These are phyloP conservation scores for Thereva nobilitata DNA, from an alignment of 2,888 invertebrate species.

Conservation along the genomic window DNA sequence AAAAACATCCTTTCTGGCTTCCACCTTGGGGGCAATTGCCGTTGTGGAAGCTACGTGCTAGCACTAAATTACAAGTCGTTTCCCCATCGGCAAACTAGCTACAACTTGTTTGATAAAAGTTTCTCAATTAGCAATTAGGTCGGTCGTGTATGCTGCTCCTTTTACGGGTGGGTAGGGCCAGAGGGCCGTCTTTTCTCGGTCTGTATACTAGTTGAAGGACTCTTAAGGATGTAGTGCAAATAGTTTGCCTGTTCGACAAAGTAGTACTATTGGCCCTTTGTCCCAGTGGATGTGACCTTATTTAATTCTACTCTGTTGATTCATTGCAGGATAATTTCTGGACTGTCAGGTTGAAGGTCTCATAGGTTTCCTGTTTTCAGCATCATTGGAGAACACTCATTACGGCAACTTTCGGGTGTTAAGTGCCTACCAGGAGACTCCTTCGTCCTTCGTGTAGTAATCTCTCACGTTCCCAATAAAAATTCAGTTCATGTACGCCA, in stretches of 20 bases:
- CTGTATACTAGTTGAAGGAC: slow-evolving; percentile 1
- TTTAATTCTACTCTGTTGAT: slow-evolving; percentile 28
- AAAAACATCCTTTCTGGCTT: not conserved
- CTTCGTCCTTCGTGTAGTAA: not conserved
- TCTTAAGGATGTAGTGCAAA: not conserved
- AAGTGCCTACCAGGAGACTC: slow-evolving; percentile 10
- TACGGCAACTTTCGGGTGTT: not conserved
- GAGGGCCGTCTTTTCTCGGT: not conserved
- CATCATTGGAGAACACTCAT: slow-evolving; percentile 18
- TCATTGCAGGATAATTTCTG: slow-evolving; percentile 20
- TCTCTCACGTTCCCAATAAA: slow-evolving; percentile 37
- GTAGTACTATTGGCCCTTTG: not conserved
- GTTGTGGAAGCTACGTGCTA: slow-evolving; percentile 8
- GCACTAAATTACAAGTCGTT: slow-evolving; percentile 31
- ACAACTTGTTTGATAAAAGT: slow-evolving; percentile 34
- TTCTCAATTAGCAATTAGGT: slow-evolving; percentile 36
- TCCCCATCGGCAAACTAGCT: slow-evolving; percentile 29
- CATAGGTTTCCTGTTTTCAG: slow-evolving; percentile 1
- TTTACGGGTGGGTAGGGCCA: not conserved
- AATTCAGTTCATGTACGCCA: slow-evolving; percentile 28
- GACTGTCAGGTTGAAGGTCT: slow-evolving; percentile 15
- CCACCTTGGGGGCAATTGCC: not conserved
- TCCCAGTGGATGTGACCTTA: slow-evolving; percentile 27
- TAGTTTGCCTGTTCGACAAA: not conserved
- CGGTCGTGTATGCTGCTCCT: not conserved